Evolutionary conservation across 2,113 vertebrate genomes (phyloP), one percentile per base, ranked within the genome.

Genomic region (Nyctibius bracteatus): DNA sequence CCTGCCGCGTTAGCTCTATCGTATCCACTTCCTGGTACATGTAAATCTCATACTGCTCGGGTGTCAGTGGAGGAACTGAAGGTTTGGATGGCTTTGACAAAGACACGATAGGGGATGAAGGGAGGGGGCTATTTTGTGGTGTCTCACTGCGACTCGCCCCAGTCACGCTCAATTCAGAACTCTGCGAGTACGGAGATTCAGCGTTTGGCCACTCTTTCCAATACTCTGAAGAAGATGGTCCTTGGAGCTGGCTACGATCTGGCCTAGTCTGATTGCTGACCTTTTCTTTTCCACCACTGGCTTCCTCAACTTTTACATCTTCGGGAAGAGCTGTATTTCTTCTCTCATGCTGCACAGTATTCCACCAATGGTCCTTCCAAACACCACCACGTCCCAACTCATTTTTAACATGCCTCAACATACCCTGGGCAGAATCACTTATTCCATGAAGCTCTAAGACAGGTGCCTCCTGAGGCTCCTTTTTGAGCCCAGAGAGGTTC

Each of bases 301-400:
- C 96, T 72, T 99, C 99, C 81, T 99, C 99, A 52, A 96, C 97
- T 91, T 99, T 97, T 97, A 98, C 39, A 57, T 98, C 99, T 70
- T 98, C 98, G 0, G 98, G 96, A 57, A 97, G 95, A 24, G 97
- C 80, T 9, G 97, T 20, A 73, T 96, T 98, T 94, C 98, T 98
- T 74, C 98, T 93, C 80, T 99, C 99, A 2, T 98, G 98, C 74
- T 98, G 99, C 94, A 99, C 97, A n/a, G 98, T 97, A 97, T 96
- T 99, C 99, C 99, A 99, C 99, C 99, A 99, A 92, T 99, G 99
- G 96, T 99, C 99, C 88, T 99, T 99, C 99, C 99, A 99, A 67
- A 98, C 98, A n/a, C 98, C 97, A 62, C 98, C 91, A 71, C 98
- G 96, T 96, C 98, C 96, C 70, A 98, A 94, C 90, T 99, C 99